Conservation (phyloP, 2,888 invertebrate species). For the Chloroclystis v-ata region DNA sequence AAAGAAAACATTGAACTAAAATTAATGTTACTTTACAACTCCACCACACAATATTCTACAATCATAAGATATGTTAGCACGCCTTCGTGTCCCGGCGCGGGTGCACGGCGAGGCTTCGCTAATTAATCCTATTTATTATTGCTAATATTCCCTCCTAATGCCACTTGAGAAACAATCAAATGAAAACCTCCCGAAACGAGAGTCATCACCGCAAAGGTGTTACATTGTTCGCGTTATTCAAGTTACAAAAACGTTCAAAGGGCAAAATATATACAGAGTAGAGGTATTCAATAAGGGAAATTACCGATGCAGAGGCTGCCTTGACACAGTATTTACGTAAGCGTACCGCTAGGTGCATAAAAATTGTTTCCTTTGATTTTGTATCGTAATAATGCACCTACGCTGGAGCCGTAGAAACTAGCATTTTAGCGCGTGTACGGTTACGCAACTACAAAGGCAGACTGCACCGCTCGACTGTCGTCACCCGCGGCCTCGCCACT, state of each 20-base stretch:
- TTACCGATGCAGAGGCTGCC: conserved; percentile 39
- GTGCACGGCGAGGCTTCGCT: conserved; percentile 45
- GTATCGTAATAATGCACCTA: conserved; percentile 17
- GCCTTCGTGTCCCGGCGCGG: conserved; percentile 33
- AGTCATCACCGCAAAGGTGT: conserved; percentile 25
- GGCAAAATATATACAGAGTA: conserved; percentile 43
- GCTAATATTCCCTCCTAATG: conserved; percentile 56
- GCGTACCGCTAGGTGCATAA: conserved; percentile 26
- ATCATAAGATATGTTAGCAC: conserved; percentile 72
- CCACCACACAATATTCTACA: conserved; percentile 54
- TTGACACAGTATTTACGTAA: conserved; percentile 36
- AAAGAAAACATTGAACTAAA: conserved; percentile 74
- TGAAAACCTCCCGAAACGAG: conserved; percentile 25
- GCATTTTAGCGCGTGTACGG: conserved; percentile 13
- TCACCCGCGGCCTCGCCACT: conserved; percentile 21
- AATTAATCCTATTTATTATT: conserved; percentile 61
- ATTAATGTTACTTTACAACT: conserved; percentile 60
- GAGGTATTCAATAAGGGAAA: conserved; percentile 31
- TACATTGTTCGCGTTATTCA: conserved; percentile 25
- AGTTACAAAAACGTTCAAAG: conserved; percentile 39
- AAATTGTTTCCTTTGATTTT: conserved; percentile 16
- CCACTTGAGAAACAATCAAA: conserved; percentile 41
- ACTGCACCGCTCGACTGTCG: conserved; percentile 15
- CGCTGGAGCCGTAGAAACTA: conserved; percentile 29
- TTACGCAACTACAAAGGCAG: conserved; percentile 27